Evolutionary conservation across 1,140 invertebrate genomes (phyloP).

Genomic region (Drosophila pseudoobscura): DNA sequence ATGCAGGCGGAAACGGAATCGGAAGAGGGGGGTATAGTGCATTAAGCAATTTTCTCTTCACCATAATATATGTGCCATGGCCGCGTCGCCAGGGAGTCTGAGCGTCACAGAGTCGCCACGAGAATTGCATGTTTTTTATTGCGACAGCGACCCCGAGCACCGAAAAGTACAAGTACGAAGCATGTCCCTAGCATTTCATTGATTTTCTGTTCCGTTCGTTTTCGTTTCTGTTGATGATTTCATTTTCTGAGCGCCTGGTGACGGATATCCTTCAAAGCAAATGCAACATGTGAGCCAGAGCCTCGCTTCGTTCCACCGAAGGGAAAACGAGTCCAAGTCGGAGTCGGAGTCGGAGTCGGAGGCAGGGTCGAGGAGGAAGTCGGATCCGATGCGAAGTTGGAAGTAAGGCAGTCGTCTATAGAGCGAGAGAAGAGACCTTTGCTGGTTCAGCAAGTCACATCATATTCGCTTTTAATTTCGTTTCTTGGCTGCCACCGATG

Average conservation of each 20-base stretch:
- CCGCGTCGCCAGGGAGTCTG: constrained; percentile 50
- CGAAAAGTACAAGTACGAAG: constrained; percentile 12
- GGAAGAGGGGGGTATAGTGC: constrained; percentile 25
- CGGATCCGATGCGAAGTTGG: too few relatives aligned
- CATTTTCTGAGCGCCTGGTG: constrained; percentile 51
- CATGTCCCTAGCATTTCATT: constrained; percentile 51
- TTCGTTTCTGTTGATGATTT: constrained; percentile 55
- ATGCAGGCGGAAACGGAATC: constrained; percentile 2
- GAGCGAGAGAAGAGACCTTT: neutral
- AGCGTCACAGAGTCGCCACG: constrained; percentile 54
- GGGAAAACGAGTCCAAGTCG: constrained; percentile 38
- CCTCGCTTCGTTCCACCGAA: neutral
- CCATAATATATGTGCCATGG: constrained; percentile 26
- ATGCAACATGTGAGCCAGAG: constrained; percentile 58
- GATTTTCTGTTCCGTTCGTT: constrained; percentile 47
- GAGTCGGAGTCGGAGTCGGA: neutral
- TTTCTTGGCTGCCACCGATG: constrained; percentile 31
- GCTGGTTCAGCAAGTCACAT: constrained; percentile 48
- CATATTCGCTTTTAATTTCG: constrained; percentile 62
- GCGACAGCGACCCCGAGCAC: constrained; percentile 8
- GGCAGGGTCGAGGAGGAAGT: neutral
- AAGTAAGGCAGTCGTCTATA: neutral
- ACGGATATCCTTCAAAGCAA: constrained; percentile 39
- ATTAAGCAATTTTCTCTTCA: constrained; percentile 58
- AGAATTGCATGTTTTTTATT: constrained; percentile 58